Evolutionary conservation across 2,797 vertebrate genomes (phyloP).

Genomic region (Labroides dimidiatus): DNA sequence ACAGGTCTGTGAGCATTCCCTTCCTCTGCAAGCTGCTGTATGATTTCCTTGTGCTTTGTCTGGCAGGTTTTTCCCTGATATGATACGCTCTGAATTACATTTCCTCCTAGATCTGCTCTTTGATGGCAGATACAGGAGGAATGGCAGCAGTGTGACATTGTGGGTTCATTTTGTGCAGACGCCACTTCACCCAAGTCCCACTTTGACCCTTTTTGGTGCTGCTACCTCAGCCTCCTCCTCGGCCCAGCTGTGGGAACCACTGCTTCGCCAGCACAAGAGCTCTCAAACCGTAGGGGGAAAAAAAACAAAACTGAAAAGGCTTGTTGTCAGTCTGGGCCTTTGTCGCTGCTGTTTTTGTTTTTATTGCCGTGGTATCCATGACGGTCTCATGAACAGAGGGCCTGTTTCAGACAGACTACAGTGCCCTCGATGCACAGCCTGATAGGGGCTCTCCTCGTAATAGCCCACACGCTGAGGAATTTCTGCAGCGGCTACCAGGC

Average conservation of each 20-base stretch:
- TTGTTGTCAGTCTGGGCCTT: constrained; percentile 74
- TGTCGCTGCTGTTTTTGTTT: constrained; percentile 79
- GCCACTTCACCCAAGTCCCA: constrained; percentile 31
- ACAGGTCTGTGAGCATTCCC: constrained; percentile 41
- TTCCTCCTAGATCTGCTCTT: constrained; percentile 51
- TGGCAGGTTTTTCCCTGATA: constrained; percentile 42
- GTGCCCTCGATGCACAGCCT: constrained; percentile 64
- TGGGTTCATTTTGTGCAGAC: constrained; percentile 33
- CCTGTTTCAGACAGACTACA: constrained; percentile 66
- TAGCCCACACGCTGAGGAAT: constrained; percentile 76
- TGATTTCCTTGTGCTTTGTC: constrained; percentile 60
- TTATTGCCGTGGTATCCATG: constrained; percentile 80
- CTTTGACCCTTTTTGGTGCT: constrained; percentile 29
- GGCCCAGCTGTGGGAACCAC: constrained; percentile 77
- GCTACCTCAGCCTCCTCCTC: constrained; percentile 17
- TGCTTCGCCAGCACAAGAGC: constrained; percentile 62
- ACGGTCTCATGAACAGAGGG: constrained; percentile 75
- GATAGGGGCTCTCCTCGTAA: constrained; percentile 64
- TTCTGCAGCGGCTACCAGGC: constrained; percentile 62
- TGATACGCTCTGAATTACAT: constrained; percentile 61
- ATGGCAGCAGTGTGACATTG: constrained; percentile 21
- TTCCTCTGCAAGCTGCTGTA: not conserved
- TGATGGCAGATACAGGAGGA: constrained; percentile 15
- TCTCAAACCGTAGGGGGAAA: constrained; percentile 50
- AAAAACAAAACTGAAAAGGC: constrained; percentile 66